Conservation (phyloP, 2,888 invertebrate genomes). For the Diarsia rubi region DNA sequence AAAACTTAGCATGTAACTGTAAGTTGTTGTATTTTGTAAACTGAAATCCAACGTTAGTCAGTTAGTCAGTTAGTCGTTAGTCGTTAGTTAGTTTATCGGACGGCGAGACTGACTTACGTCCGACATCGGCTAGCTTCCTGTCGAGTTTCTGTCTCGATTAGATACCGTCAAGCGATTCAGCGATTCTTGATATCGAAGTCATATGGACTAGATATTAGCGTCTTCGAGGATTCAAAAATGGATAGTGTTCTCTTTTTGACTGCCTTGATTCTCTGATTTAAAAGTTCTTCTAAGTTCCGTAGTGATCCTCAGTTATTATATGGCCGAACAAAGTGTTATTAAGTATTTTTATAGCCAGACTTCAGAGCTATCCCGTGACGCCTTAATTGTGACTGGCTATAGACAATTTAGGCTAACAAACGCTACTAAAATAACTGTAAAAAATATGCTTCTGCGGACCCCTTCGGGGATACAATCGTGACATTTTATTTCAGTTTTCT, state of each 20-base stretch:
- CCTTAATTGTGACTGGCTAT: neutral
- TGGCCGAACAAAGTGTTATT: too few relatives aligned
- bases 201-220: conserved; percentile 8
- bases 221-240: conserved; percentile 8
- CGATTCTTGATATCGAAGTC: conserved; percentile 57
- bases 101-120: conserved; percentile 53
- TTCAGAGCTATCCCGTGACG: neutral
- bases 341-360: neutral
- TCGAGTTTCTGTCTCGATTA: conserved; percentile 69
- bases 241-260: neutral
- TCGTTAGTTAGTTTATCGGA: conserved; percentile 68
- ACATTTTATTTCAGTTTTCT: neutral
- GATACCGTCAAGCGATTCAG: conserved; percentile 68
- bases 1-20: neutral
- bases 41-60: conserved; percentile 50
- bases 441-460: neutral
- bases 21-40: conserved; percentile 40
- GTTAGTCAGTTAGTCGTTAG: too few relatives aligned
- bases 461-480: neutral
- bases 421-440: neutral
- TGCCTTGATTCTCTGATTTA: neutral
- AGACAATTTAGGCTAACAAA: neutral
- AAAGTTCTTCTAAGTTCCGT: too few relatives aligned
- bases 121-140: conserved; percentile 78
- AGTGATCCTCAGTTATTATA: neutral